Conservation (phyloP, 1,140 invertebrate genomes). For the Diorhabda sublineata region DNA sequence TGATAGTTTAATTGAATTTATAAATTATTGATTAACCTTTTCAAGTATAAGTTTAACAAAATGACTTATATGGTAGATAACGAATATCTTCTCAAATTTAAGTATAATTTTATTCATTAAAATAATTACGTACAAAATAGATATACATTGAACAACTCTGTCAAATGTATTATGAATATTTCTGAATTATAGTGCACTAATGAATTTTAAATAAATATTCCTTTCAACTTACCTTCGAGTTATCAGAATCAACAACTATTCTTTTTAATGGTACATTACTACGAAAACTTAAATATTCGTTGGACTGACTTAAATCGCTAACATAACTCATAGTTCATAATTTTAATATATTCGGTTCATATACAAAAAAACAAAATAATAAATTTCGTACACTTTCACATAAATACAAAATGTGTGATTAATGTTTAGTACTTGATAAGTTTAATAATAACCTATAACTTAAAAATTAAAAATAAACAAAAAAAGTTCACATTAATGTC, state of each 20-base stretch:
- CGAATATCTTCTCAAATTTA: too few relatives aligned
- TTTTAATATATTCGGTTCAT: background rate
- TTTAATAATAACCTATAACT: background rate
- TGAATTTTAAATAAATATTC: too few relatives aligned
- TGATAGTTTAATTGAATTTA: background rate
- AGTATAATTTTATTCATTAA: too few relatives aligned
- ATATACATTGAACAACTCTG: too few relatives aligned
- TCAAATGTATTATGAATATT: too few relatives aligned
- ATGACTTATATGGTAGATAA: too few relatives aligned
- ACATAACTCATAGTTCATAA: conserved; percentile 55
- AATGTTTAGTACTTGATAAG: background rate
- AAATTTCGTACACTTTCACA: background rate
- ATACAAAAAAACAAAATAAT: background rate
- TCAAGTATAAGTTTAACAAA: too few relatives aligned
- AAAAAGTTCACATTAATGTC: background rate
- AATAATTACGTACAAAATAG: too few relatives aligned
- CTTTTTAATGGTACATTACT: conserved; percentile 76
- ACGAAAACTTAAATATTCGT: conserved; percentile 82
- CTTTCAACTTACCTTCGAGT: conserved; percentile 59
- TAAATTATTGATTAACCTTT: too few relatives aligned
- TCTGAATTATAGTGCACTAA: too few relatives aligned
- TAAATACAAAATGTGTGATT: background rate
- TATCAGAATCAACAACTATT: conserved; percentile 76
- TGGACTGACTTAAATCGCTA: conserved; percentile 69
- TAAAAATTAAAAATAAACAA: background rate